Evolutionary conservation across 1,140 invertebrate genomes (phyloP), one percentile per base, ranked within the genome.

Genomic region (Zeugodacus cucurbitae): DNA sequence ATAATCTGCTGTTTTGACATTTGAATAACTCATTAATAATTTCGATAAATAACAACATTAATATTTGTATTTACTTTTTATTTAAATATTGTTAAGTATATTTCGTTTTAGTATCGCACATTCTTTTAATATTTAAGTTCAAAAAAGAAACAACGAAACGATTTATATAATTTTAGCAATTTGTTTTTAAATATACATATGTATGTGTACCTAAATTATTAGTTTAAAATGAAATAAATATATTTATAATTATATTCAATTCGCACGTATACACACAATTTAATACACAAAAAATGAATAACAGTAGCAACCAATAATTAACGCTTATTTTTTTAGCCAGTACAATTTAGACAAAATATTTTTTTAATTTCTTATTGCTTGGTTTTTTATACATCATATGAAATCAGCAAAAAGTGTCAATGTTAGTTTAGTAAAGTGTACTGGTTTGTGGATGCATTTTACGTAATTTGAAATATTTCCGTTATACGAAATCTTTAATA

Each of bases 31-130:
- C 14, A 54, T 54, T 54, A 54, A 54, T 20, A 54, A 20, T 17
- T 20, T 54, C 14, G 14, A 54, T 54, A 17, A 54, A 54, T 54
- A 54, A 54, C 48, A 54, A 54, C 48, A 54, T 4, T 17, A 54
- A 54, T 54, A 54, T 54, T 54, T 54, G 11, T 54, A 20, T 44
- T 82, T 41, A 14, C 44, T 41, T 48, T 82, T 48, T 82, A 48
- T 82, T 82, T 82, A 48, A 48, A 48, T 74, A 74, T 48, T 54
- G 41, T 82, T 70, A 26, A 26, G n/a, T 29, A 82, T 44, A 82
- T 82, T 82, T 82, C n/a, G 41, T 48, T 82, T 82, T 82, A 48
- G 74, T 82, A 48, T 82, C 74, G 37, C 74, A 82, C 41, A 82
- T 82, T 82, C 48, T 82, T 82, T n/a, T 14, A 37, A 32, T 37